phyloP scores from a whole-genome alignment of 2,888 invertebrate genomes.

The Xestia xanthographa region DNA sequence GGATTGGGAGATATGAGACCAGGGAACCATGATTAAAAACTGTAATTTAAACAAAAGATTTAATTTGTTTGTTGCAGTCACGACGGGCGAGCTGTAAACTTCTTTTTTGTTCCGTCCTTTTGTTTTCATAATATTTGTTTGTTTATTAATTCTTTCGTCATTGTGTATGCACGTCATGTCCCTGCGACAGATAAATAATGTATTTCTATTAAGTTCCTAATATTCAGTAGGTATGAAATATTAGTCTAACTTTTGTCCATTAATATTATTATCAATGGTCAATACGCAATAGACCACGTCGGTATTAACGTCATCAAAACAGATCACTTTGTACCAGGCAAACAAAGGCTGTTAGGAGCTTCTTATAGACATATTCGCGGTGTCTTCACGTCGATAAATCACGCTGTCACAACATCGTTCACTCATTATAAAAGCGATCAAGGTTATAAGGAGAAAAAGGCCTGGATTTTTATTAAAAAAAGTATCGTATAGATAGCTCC shows the following conservation, averaged over 20 bases:
- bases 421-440: slow-evolving; percentile 54
- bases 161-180: too few relatives aligned
- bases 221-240: too few relatives aligned
- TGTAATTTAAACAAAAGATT: too few relatives aligned
- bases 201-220: too few relatives aligned
- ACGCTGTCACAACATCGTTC: slow-evolving; percentile 53
- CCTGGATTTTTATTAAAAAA: slow-evolving; percentile 40
- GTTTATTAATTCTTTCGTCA: too few relatives aligned
- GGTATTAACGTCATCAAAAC: slow-evolving; percentile 11
- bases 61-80: too few relatives aligned
- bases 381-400: slow-evolving; percentile 58
- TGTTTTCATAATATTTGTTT: too few relatives aligned
- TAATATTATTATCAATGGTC: not conserved
- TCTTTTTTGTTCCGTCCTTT: too few relatives aligned
- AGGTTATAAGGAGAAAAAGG: slow-evolving; percentile 22
- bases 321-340: slow-evolving; percentile 46
- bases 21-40: too few relatives aligned
- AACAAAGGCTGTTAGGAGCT: slow-evolving; percentile 41
- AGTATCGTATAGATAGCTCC: slow-evolving; percentile 6
- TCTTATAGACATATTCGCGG: slow-evolving; percentile 32
- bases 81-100: too few relatives aligned
- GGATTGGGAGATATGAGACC: not conserved
- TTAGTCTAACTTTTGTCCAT: not conserved
- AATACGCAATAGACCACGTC: not conserved
- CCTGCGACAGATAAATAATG: too few relatives aligned